Evolutionary conservation across 2,797 vertebrate genomes (phyloP), one percentile per base, ranked within the genome.

Genomic region (Botia almorhae): DNA sequence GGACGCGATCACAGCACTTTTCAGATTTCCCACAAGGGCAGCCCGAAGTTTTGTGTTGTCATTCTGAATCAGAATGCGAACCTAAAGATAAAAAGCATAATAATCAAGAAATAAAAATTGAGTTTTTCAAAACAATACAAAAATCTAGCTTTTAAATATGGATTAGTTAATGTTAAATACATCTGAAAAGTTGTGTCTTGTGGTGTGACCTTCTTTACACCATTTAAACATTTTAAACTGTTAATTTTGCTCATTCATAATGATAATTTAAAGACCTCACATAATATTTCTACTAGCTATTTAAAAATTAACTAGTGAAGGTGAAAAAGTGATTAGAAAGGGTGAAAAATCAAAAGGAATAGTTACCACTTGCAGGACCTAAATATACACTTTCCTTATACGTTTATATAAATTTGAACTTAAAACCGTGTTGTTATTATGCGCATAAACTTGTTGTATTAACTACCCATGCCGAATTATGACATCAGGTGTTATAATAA

Each of bases 1-100:
- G 70, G 97, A 96, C 0, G 96, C 93, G 0, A 89, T 96, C 74
- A 98, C 92, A 0, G 97, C 97, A 43, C 97, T 98, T 89, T 95
- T 96, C 88, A 99, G 89, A 81, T 99, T 99, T 55, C 91, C 91
- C 17, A 93, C 87, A 0, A 99, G 91, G 19, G 97, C 96, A 0
- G 93, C 89, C 0, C 93, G 91, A 5, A 98, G 94, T 81, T 87
- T 92, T 51, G 80, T 74, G 2, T 93, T 96, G 73, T 98, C 97
- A 55, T 85, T 94, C 91, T 97, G 95, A 0, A 93, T 85, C 69
- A 99, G 77, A 74, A 98, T 96, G 85, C 95, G 97, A 82, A 98
- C 98, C 98, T 99, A 81, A 60, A 61, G 14, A 77, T 26, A 36
- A 7, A 58, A 23, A 1, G 5, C 7, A 60, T 19, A 8, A 17